Evolutionary conservation across 2,888 invertebrate species (phyloP).

Genomic region (Habroteleia sp.): DNA sequence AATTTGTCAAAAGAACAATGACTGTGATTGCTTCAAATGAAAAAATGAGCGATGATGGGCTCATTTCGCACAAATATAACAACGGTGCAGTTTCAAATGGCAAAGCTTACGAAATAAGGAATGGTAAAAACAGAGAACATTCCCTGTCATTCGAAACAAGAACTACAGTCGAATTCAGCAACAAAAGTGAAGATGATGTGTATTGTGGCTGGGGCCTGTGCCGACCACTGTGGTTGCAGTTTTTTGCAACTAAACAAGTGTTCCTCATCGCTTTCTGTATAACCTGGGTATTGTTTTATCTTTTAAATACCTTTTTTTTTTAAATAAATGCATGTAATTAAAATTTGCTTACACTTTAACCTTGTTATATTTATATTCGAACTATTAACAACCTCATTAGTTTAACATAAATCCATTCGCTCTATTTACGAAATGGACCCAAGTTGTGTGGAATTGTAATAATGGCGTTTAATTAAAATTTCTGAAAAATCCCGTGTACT

Average conservation of each 20-base stretch:
- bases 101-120: slow-evolving; percentile 72
- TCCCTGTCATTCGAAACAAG: slow-evolving; percentile 71
- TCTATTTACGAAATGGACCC: no score
- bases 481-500: no score
- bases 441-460: no score
- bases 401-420: no score
- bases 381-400: no score
- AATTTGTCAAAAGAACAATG: slow-evolving; percentile 71
- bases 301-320: no score
- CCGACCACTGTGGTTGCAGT: slow-evolving; percentile 88
- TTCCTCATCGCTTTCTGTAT: slow-evolving; percentile 94
- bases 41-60: slow-evolving; percentile 75
- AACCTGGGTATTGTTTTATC: slow-evolving; percentile 94
- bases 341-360: no score
- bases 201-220: slow-evolving; percentile 92
- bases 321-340: no score
- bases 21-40: slow-evolving; percentile 76
- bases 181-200: slow-evolving; percentile 82
- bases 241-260: slow-evolving; percentile 92
- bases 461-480: no score
- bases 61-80: slow-evolving; percentile 71
- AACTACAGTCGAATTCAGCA: slow-evolving; percentile 68
- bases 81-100: slow-evolving; percentile 76
- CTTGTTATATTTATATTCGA: no score
- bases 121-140: slow-evolving; percentile 74